Base-by-base conservation (phyloP, 1,140 invertebrate species). In the Cydia strobilella region DNA sequence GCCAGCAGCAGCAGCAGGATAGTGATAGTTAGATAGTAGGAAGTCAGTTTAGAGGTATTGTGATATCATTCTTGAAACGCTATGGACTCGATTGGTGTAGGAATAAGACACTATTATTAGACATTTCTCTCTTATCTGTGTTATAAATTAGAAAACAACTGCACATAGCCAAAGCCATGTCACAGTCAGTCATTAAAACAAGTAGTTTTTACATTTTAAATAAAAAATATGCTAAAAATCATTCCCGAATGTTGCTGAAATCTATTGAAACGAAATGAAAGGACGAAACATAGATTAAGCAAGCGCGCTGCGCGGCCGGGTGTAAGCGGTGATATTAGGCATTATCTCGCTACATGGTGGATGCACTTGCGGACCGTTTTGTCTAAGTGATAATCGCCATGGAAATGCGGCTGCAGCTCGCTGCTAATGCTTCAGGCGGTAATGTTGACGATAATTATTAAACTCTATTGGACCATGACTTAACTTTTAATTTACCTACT, bases 321-420 rank as follows among this genome's bases (percentile, higher is more conserved):
- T 69, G 65, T 35, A 69, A 69, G 27, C 65, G 15, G 65, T 31
- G 65, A 42, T 69, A 69, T 69, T 69, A 35, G 65, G 65, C 65
- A 39, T 69, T 69, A 69, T 69, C 65, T 35, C 18, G 31, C 65
- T 69, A 39, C 65, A 39, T 39, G 42, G 27, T 69, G 65, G 31
- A 10, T 69, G 65, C 65, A 69, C 65, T 69, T 59, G 54, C 54
- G 54, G 20, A 59, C 54, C n/a, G 54, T 59, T 59, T 59, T 59
- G 54, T 59, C 54, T 59, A 12, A 59, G 18, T 59, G 54, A 59
- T 59, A 59, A 59, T 23, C 54, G 18, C 54, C 54, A 59, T 23
- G 54, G 54, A 59, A 59, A 59, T 59, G 54, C 54, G 20, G 20
- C 54, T 59, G 54, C 54, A 59, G 54, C 54, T 20, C 6, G 54